phyloP scores from a whole-genome alignment of 2,113 vertebrate species.

The Zonotrichia leucophrys region DNA sequence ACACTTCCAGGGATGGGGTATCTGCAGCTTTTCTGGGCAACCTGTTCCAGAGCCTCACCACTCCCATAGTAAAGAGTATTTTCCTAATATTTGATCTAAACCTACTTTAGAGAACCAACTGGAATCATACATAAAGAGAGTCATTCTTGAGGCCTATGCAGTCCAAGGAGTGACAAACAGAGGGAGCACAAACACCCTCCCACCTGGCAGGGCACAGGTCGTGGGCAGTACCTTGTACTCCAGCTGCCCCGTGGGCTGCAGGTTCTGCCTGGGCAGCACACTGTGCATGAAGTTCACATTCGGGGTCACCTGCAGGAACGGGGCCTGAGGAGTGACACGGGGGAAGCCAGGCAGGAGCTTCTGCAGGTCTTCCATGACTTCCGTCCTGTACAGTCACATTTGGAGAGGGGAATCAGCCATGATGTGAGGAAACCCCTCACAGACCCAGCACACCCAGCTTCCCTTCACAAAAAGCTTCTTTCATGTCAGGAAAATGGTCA shows the following conservation, averaged over 20 bases:
- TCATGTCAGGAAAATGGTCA: background rate
- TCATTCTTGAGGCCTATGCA: background rate
- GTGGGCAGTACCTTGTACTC: constrained; percentile 91
- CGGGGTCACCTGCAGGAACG: constrained; percentile 85
- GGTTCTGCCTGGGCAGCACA: constrained; percentile 87
- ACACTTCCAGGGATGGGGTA: background rate
- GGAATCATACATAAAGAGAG: background rate
- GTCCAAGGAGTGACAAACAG: background rate
- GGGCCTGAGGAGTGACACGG: constrained; percentile 84
- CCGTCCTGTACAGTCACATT: constrained; percentile 76
- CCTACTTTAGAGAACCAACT: background rate
- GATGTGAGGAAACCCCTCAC: background rate
- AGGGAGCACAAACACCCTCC: background rate
- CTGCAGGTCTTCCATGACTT: constrained; percentile 93
- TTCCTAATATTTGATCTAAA: background rate
- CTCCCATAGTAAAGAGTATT: background rate
- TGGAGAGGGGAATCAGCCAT: background rate
- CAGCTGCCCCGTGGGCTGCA: constrained; percentile 91
- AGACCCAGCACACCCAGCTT: rapidly evolving
- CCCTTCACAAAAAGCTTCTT: background rate
- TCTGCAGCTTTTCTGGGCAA: background rate
- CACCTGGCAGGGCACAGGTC: background rate
- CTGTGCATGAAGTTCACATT: constrained; percentile 87
- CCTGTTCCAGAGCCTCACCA: background rate
- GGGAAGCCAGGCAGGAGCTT: constrained; percentile 91